Conservation (phyloP, 2,113 vertebrate genomes). For the Anser cygnoides region DNA sequence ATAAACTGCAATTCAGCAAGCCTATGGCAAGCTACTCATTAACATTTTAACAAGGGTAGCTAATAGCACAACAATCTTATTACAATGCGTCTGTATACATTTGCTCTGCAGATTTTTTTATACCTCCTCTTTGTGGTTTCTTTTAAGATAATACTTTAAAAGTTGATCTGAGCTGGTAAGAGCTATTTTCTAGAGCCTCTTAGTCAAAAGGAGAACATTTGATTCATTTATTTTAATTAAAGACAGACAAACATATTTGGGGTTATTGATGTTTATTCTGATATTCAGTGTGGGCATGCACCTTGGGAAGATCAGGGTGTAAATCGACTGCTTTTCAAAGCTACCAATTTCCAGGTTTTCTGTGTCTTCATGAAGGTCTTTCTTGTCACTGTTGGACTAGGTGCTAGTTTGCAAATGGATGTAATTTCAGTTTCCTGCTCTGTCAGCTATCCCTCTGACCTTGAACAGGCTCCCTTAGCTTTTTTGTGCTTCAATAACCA, state of each 20-base stretch:
- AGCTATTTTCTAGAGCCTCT: not conserved
- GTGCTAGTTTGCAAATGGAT: not conserved
- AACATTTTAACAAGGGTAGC: conserved; percentile 63
- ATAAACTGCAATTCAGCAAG: conserved; percentile 64
- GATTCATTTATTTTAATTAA: not conserved
- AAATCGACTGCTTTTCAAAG: not conserved
- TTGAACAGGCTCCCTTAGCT: not conserved
- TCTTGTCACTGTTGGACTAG: not conserved
- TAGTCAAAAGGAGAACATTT: not conserved
- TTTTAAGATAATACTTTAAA: not conserved
- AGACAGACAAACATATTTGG: not conserved
- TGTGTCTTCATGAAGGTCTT: not conserved
- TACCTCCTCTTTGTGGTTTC: not conserved
- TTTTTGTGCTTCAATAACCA: not conserved
- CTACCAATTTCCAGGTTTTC: not conserved
- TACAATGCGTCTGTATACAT: not conserved
- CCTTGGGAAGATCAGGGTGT: not conserved
- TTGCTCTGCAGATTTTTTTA: not conserved
- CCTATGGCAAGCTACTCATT: conserved; percentile 56
- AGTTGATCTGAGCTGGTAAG: not conserved
- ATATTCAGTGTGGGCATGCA: accelerated
- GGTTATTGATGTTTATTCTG: not conserved
- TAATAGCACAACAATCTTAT: conserved; percentile 47
- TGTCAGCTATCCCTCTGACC: not conserved
- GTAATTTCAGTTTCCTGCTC: not conserved